Percentiles rank a stretch among this genome's conserved stretches.
These are phyloP conservation scores for Notolabrus celidotus DNA, from an alignment of 2,797 vertebrate species.

Conservation along the genomic window DNA sequence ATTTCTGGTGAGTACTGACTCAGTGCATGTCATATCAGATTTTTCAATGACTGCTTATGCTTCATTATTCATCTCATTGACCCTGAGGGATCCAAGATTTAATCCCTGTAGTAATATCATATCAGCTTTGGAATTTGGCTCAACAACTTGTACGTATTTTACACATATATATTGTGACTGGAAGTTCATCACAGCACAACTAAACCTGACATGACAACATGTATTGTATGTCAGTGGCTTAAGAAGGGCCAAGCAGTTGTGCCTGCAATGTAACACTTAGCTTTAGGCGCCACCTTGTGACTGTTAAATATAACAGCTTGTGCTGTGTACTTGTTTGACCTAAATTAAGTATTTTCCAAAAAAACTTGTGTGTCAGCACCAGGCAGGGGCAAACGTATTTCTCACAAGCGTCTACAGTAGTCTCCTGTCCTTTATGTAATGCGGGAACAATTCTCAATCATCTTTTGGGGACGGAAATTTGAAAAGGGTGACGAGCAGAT, in stretches of 20 bases:
- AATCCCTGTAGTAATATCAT: slow-evolving; percentile 3
- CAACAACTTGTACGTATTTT: neutral
- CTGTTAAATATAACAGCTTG: neutral
- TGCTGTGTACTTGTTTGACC: slow-evolving; percentile 9
- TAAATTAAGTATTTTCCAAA: slow-evolving; percentile 49
- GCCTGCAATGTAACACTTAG: too few species aligned
- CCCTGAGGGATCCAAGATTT: neutral
- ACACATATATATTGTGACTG: too few species aligned
- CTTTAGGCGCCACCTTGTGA: slow-evolving; percentile 68
- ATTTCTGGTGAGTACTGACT: slow-evolving; percentile 25
- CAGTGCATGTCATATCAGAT: slow-evolving; percentile 32
- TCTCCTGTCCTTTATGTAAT: neutral
- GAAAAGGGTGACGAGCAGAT: slow-evolving; percentile 12
- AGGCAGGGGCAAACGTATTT: slow-evolving; percentile 13
- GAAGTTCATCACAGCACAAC: too few species aligned
- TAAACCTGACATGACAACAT: neutral
- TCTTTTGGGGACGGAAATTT: neutral
- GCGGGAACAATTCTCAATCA: slow-evolving; percentile 6
- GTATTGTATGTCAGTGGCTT: neutral
- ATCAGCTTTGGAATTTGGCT: slow-evolving; percentile 20
- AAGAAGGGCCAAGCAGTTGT: too few species aligned
- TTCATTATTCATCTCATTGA: slow-evolving; percentile 17
- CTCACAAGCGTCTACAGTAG: neutral
- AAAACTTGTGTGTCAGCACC: slow-evolving; percentile 47
- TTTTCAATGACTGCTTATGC: neutral